Evolutionary conservation across 1,140 invertebrate species (phyloP).

Genomic region (Sarcophaga bullata): DNA sequence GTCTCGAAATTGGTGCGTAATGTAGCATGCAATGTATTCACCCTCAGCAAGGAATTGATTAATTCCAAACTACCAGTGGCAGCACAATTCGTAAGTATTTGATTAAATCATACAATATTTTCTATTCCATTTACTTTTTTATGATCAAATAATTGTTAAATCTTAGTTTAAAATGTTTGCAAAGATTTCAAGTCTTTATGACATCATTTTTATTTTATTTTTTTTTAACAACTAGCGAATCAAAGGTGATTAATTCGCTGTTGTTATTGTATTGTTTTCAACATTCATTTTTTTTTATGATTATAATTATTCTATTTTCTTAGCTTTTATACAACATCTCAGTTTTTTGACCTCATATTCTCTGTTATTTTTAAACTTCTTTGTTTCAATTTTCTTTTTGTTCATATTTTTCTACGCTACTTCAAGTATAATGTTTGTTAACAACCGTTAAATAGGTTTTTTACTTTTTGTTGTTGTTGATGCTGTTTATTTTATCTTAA

Average conservation of each 20-base stretch:
- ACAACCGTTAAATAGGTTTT: too few relatives aligned
- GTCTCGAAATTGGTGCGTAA: constrained; percentile 69
- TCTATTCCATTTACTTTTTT: constrained; percentile 13
- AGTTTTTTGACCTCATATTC: constrained; percentile 23
- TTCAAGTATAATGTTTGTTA: too few relatives aligned
- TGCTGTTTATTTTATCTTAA: too few relatives aligned
- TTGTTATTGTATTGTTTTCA: background rate
- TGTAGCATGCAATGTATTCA: constrained; percentile 67
- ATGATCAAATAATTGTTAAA: background rate
- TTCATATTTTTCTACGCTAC: too few relatives aligned
- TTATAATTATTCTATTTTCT: background rate
- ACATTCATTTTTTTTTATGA: background rate
- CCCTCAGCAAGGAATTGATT: constrained; percentile 69
- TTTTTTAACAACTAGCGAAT: constrained; percentile 12
- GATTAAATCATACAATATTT: background rate
- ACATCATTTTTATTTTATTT: constrained; percentile 30
- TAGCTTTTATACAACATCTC: constrained; percentile 4
- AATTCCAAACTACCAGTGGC: constrained; percentile 72
- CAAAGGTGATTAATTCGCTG: background rate
- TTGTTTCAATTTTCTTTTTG: too few relatives aligned
- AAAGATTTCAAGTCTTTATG: background rate
- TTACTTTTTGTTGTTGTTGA: too few relatives aligned
- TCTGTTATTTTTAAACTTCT: constrained; percentile 2
- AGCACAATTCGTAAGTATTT: constrained; percentile 69
- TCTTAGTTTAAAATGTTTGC: constrained; percentile 16